These are phyloP conservation scores for Megamerina dolium DNA, from an alignment of 2,888 invertebrate genomes.

Conservation along the genomic window DNA sequence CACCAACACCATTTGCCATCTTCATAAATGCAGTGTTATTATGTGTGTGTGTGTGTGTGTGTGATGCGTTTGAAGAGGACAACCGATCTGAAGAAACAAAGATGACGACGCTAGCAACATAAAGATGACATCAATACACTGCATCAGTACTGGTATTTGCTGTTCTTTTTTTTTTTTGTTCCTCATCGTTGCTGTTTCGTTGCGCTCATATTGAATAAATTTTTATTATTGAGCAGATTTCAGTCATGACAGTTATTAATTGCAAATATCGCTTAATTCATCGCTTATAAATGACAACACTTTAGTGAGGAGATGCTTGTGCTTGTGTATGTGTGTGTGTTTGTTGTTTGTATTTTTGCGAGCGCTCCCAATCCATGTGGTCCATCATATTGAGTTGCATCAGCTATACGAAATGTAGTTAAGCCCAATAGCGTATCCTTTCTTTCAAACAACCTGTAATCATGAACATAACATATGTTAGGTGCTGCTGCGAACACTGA, in stretches of 20 bases:
- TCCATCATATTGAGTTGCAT: no score
- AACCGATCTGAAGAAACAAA: background rate
- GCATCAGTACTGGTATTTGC: background rate
- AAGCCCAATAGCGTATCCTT: no score
- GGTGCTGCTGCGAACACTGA: no score
- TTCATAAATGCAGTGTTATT: no score
- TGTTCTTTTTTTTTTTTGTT: background rate
- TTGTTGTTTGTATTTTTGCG: no score
- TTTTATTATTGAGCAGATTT: slow-evolving; percentile 28
- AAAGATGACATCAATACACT: slow-evolving; percentile 1
- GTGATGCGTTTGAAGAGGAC: background rate
- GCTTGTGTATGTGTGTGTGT: no score
- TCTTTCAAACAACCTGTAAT: slow-evolving; percentile 39
- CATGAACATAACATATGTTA: slow-evolving; percentile 29
- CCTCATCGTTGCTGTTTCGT: background rate
- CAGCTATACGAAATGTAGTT: no score
- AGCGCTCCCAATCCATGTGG: no score
- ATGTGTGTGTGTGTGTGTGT: background rate
- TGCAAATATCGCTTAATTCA: slow-evolving; percentile 47
- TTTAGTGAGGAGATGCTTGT: slow-evolving; percentile 14
- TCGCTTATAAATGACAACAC: slow-evolving; percentile 42
- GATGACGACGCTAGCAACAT: no score
- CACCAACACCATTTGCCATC: no score
- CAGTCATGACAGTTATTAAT: slow-evolving; percentile 46
- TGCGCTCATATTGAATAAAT: background rate